Percentiles rank a stretch among this genome's conserved stretches.
phyloP scores from a whole-genome alignment of 2,113 vertebrate genomes.

The Muntiacus reevesi region DNA sequence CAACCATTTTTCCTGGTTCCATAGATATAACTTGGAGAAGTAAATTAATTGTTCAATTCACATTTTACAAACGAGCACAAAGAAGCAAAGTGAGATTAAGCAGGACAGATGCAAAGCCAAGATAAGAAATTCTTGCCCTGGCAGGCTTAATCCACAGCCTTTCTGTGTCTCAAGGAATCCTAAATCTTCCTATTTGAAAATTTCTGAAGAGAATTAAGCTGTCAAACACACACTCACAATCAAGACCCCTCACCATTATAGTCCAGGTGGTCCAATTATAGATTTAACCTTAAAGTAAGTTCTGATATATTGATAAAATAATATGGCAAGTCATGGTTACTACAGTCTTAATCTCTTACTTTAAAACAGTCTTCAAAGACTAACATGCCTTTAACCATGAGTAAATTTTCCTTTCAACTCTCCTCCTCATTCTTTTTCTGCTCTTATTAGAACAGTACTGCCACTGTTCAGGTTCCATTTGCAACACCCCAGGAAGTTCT shows the following conservation, averaged over 20 bases:
- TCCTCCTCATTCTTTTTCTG: not conserved
- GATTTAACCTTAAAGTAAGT: slow-evolving; percentile 10
- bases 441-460: not conserved
- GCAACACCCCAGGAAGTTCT: not conserved
- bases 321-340: not conserved
- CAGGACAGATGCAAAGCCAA: not conserved
- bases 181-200: slow-evolving; percentile 8
- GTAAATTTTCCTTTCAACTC: not conserved
- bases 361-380: slow-evolving; percentile 18
- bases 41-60: slow-evolving; percentile 22
- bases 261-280: slow-evolving; percentile 33
- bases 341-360: not conserved
- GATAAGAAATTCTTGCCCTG: not conserved
- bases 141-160: not conserved
- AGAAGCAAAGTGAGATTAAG: not conserved
- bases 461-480: not conserved
- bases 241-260: not conserved
- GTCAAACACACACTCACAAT: not conserved
- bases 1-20: slow-evolving; percentile 20
- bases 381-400: not conserved
- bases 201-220: slow-evolving; percentile 26
- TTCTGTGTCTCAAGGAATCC: not conserved
- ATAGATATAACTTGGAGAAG: slow-evolving; percentile 28
- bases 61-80: slow-evolving; percentile 4
- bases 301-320: not conserved